Evolutionary conservation across 2,797 vertebrate species (phyloP), one percentile per base, ranked within the genome.

Genomic region (Capromys pilorides): DNA sequence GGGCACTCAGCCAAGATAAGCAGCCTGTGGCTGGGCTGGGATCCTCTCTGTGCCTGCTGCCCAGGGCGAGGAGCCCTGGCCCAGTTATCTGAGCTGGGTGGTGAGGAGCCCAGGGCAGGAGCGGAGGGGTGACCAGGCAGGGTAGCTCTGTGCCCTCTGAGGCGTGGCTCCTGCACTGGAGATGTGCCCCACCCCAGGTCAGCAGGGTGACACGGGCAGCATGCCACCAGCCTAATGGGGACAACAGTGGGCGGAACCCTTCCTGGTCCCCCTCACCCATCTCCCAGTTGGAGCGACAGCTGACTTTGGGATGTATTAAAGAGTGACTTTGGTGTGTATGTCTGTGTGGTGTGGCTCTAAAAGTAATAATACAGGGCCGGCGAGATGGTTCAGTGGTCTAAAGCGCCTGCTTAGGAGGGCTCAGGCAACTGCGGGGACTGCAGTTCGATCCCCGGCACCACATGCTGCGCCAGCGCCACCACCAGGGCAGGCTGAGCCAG

Each of bases 301-400:
- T 18, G 39, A 51, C 75, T 33, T 62, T 31, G 41, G 41, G 41
- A 3, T 31, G 41, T 31, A 49, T 77, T 16, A 31, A n/a, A 77
- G 79, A 79, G 49, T 54, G 90, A 79, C 28, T 89, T 86, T 24
- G 41, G 49, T 49, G 28, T 67, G 11, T 36, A 14, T 89, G 24
- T 59, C 33, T 94, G 77, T 91, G 36, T 94, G 59, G 77, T 91
- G 36, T 94, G 59, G 77, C 83, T 54, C 59, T 82, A 45, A 87
- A 73, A 85, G 94, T 24, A 78, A 54, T 84, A n/a, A n/a, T n/a
- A n/a, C n/a, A n/a, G n/a, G n/a, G n/a, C n/a, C n/a, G n/a, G n/a
- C n/a, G n/a, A n/a, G n/a, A n/a, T n/a, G n/a, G n/a, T n/a, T n/a
- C n/a, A n/a, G n/a, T n/a, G n/a, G n/a, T n/a, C n/a, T n/a, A n/a